Conservation (phyloP, 2,797 vertebrate species). For the Circus cinereus region DNA sequence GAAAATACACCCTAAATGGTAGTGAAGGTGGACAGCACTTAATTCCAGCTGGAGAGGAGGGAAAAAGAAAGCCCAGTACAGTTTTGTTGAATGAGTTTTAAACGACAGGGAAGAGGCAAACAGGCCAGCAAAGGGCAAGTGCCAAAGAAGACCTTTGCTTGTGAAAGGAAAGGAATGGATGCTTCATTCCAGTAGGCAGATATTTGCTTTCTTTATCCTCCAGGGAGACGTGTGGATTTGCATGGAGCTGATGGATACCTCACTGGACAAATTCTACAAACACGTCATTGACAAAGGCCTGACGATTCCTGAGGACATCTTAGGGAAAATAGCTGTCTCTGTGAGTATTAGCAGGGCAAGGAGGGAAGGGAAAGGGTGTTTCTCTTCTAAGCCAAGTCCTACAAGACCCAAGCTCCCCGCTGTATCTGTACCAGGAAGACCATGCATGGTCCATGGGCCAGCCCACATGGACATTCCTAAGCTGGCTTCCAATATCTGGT, state of each 20-base stretch:
- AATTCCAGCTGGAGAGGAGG: neutral
- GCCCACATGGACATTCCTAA: neutral
- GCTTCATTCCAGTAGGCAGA: neutral
- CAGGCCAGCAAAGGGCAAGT: neutral
- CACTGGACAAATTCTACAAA: conserved; percentile 99
- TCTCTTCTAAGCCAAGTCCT: neutral
- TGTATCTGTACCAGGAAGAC: neutral
- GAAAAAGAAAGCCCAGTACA: neutral
- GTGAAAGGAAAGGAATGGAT: neutral
- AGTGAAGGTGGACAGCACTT: neutral
- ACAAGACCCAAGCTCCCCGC: neutral
- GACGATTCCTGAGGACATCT: conserved; percentile 95
- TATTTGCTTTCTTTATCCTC: neutral
- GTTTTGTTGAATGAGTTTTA: neutral
- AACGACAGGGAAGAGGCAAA: neutral
- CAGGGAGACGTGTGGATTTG: conserved; percentile 99
- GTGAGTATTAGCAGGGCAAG: conserved; percentile 75
- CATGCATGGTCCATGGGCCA: neutral
- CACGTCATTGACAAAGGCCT: conserved; percentile 92
- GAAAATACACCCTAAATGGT: neutral
- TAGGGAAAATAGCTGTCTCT: conserved; percentile 97
- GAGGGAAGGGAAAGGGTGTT: neutral
- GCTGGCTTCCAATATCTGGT: neutral
- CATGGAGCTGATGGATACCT: conserved; percentile 99
- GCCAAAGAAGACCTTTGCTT: accelerated